These are phyloP conservation scores for Euleptes europaea DNA, from an alignment of 2,113 vertebrate genomes.

Conservation along the genomic window DNA sequence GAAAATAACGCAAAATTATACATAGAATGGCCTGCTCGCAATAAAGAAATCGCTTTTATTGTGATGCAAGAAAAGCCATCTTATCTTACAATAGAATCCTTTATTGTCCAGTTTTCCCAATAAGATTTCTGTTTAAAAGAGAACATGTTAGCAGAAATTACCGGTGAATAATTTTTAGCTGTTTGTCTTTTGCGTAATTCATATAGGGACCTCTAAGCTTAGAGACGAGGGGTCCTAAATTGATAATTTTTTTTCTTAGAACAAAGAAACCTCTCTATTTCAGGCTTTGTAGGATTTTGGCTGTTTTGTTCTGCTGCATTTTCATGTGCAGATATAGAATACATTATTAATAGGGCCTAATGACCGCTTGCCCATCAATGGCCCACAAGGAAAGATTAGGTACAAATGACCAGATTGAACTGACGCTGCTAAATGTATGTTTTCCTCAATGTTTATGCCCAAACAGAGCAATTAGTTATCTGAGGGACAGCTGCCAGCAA, in stretches of 20 bases:
- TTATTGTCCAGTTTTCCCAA: conserved; percentile 5
- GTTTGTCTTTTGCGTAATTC: not conserved
- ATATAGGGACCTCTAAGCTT: not conserved
- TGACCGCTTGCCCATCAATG: conserved; percentile 9
- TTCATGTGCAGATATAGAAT: conserved; percentile 23
- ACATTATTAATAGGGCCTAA: not conserved
- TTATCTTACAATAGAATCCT: not conserved
- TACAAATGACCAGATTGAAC: not conserved
- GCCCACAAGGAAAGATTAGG: conserved; percentile 25
- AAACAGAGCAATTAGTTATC: conserved; percentile 31
- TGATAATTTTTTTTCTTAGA: not conserved
- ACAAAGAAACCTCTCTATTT: not conserved
- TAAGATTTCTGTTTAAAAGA: conserved; percentile 23
- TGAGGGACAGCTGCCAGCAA: conserved; percentile 42
- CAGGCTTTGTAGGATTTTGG: not conserved
- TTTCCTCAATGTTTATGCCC: conserved; percentile 28
- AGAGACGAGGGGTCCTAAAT: not conserved
- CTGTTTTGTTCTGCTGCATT: not conserved
- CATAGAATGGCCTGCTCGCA: not conserved
- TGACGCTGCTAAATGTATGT: not conserved
- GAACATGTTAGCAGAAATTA: not conserved
- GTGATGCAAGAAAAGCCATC: not conserved
- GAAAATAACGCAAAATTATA: not conserved
- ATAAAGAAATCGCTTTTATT: conserved; percentile 23
- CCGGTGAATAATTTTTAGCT: not conserved